Evolutionary conservation across 2,888 invertebrate species (phyloP).

Genomic region (Trachelus stipa): DNA sequence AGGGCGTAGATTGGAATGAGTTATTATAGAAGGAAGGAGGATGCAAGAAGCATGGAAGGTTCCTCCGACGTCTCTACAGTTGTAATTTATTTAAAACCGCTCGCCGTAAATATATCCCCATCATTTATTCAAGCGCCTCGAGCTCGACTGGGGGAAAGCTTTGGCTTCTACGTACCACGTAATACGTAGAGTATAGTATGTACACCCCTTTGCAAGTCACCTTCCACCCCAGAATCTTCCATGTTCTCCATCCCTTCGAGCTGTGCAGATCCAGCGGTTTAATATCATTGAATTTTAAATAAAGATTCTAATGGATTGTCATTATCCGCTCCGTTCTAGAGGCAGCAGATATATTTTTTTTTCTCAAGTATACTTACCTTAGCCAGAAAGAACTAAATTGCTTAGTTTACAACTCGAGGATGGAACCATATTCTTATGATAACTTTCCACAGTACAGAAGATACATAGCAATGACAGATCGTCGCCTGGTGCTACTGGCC

Average conservation of each 20-base stretch:
- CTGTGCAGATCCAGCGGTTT: conserved; percentile 18
- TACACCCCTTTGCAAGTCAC: conserved; percentile 5
- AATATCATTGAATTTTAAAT: conserved; percentile 48
- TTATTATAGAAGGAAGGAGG: conserved; percentile 17
- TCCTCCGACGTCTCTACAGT: conserved; percentile 60
- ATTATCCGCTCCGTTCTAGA: conserved; percentile 28
- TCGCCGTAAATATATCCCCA: conserved; percentile 66
- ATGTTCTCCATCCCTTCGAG: conserved; percentile 12
- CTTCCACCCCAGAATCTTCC: conserved; percentile 8
- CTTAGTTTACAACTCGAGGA: not conserved
- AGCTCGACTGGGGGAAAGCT: conserved; percentile 21
- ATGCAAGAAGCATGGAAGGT: conserved; percentile 24
- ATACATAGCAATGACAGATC: not conserved
- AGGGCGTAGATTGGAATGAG: conserved; percentile 1
- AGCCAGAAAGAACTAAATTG: not conserved
- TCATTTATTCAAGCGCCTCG: conserved; percentile 60
- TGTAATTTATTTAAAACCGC: conserved; percentile 66
- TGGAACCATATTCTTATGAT: not conserved
- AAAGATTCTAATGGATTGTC: conserved; percentile 50
- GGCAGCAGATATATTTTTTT: not conserved
- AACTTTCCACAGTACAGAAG: not conserved
- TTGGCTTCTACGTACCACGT: conserved; percentile 31
- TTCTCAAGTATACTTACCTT: not conserved
- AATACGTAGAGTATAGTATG: not conserved
- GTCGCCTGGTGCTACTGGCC: not conserved